Base-by-base conservation (phyloP, 2,888 invertebrate species). In the Cantharis rustica region DNA sequence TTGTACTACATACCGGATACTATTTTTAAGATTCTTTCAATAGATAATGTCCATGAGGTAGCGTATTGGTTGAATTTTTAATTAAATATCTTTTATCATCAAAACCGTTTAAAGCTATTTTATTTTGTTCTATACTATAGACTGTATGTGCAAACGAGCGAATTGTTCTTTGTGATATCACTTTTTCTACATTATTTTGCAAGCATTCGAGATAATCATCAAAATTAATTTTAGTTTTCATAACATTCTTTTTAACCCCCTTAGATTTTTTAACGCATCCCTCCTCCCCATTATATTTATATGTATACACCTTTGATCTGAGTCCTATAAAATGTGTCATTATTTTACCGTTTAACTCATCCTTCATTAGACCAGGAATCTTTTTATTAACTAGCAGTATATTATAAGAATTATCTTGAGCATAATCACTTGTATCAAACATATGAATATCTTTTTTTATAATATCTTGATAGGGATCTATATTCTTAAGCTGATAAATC, bases 341-440 rank as follows among this genome's bases (percentile, higher is more conserved):
- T 15, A 84, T 79, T 69, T 73, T 68, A 3, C 85, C 84, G 23
- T 82, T 81, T 66, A 80, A 81, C 75, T 86, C 86, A 80, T 85
- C 85, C 78, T 86, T 86, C 82, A 86, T 84, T 61, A 85, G 71
- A 3, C 86, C 85, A 3, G 84, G 20, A 1, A 84, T 79, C 79
- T 85, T 85, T 77, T 84, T 85, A 68, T 84, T 84, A 1, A 69
- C 81, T 72, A 71, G 72, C 0, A 81, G 81, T 26, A 84, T 83
- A 15, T 64, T 61, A 72, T 68, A 77, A n/a, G 20, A 10, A 72
- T 80, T 80, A 64, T 79, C 31, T 0, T 10, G 11, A 10, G 70
- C 9, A 71, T 82, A 83, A 20, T 79, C 80, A 10, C 81, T 81
- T 26, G 82, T 83, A 78, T 86, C 85, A 78, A 62, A 81, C 77